Percentiles rank a stretch among this genome's conserved stretches.
Conservation (phyloP, 2,797 vertebrate species). For the Erpetoichthys calabaricus region DNA sequence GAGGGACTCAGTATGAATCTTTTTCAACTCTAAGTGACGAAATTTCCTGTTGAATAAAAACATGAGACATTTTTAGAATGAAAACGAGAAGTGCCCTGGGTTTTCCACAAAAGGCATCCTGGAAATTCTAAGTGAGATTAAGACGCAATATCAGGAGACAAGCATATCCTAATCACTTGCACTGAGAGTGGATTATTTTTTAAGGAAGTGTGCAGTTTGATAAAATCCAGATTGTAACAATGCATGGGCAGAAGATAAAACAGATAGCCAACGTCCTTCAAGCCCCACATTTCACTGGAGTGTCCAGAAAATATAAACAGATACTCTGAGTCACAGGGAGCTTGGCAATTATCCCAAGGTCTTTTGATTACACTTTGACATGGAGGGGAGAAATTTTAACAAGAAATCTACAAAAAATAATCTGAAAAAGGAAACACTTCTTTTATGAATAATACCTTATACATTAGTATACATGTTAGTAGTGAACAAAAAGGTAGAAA, state of each 20-base stretch:
- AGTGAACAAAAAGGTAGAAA: too few species aligned
- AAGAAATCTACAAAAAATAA: too few species aligned
- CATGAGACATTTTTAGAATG: not conserved
- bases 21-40: not conserved
- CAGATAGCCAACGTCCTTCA: not conserved
- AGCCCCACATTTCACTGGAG: not conserved
- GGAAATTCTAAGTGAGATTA: not conserved
- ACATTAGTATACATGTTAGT: too few species aligned
- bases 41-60: not conserved
- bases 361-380: too few species aligned
- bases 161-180: slow-evolving; percentile 1
- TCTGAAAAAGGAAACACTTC: too few species aligned
- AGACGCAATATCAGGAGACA: not conserved
- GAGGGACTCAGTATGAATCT: slow-evolving; percentile 1
- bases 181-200: slow-evolving; percentile 1
- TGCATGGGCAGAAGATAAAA: slow-evolving; percentile 7
- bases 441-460: too few species aligned
- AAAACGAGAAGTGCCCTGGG: not conserved
- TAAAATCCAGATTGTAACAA: slow-evolving; percentile 1
- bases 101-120: not conserved
- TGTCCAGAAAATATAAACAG: slow-evolving; percentile 1
- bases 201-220: slow-evolving; percentile 5
- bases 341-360: slow-evolving; percentile 4
- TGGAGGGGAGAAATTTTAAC: too few species aligned
- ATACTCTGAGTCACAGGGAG: not conserved